A percentile compares a stretch with the other conserved stretches of the same genome.
These are phyloP conservation scores for Telmatherina bonti DNA, from an alignment of 2,797 vertebrate species.

Conservation along the genomic window DNA sequence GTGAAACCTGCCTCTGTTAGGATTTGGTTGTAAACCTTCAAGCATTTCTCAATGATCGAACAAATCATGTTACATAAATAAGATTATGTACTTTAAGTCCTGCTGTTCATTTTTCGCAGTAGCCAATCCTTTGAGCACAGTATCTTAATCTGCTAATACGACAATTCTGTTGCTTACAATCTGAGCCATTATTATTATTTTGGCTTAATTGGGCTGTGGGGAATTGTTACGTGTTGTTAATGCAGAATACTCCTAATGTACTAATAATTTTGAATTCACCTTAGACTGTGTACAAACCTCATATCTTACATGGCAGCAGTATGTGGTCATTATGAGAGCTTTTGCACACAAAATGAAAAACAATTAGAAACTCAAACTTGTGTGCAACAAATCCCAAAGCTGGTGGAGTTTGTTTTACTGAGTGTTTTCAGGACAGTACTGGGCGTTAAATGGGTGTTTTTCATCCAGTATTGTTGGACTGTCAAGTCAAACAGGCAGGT, in stretches of 20 bases:
- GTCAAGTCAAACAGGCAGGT: conserved; percentile 66
- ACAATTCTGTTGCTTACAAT: background rate
- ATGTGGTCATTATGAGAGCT: conserved; percentile 64
- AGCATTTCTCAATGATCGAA: conserved; percentile 1
- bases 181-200: background rate
- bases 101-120: conserved; percentile 13
- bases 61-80: conserved; percentile 4
- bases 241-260: background rate
- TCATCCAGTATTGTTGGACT: conserved; percentile 56
- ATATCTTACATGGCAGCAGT: conserved; percentile 50
- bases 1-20: conserved; percentile 6
- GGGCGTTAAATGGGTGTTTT: conserved; percentile 56
- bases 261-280: background rate
- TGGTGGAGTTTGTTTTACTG: conserved; percentile 58
- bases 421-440: conserved; percentile 50
- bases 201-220: background rate
- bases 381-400: conserved; percentile 17
- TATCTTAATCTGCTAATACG: conserved; percentile 9
- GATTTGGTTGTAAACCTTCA: background rate
- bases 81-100: conserved; percentile 15
- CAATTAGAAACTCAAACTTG: conserved; percentile 56
- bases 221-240: too few species aligned
- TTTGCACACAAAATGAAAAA: conserved; percentile 36
- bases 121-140: conserved; percentile 11
- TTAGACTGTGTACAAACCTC: background rate